Evolutionary conservation across 1,140 invertebrate species (phyloP).

Genomic region (Lysiphlebus fabarum): DNA sequence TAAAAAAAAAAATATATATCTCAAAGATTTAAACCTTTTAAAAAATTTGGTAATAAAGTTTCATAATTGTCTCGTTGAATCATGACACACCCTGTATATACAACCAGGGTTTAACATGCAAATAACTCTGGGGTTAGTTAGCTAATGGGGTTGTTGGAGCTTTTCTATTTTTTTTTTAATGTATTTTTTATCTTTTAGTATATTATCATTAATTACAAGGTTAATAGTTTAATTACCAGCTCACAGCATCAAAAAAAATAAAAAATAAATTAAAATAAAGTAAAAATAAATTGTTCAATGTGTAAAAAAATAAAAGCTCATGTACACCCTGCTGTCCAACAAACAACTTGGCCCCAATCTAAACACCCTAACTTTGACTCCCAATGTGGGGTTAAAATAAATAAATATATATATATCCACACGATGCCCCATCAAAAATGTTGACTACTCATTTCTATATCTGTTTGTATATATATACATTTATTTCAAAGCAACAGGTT

Average conservation of each 20-base stretch:
- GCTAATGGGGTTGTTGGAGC: slow-evolving; percentile 46
- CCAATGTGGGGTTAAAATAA: too few relatives aligned
- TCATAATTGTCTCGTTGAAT: slow-evolving; percentile 53
- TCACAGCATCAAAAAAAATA: slow-evolving; percentile 44
- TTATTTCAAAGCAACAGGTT: slow-evolving; percentile 25
- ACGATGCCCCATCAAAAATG: not conserved
- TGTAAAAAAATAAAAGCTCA: not conserved
- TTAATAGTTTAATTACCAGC: slow-evolving; percentile 55
- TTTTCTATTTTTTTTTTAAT: too few relatives aligned
- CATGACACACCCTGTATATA: slow-evolving; percentile 38
- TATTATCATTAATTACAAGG: slow-evolving; percentile 54
- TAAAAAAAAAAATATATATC: slow-evolving; percentile 36
- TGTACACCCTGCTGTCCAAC: too few relatives aligned
- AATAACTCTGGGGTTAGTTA: slow-evolving; percentile 56
- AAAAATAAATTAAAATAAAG: slow-evolving; percentile 8
- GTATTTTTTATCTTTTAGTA: too few relatives aligned
- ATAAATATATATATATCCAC: not conserved
- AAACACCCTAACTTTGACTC: too few relatives aligned
- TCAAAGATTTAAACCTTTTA: slow-evolving; percentile 52
- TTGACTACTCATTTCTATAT: slow-evolving; percentile 14
- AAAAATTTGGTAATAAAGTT: slow-evolving; percentile 51
- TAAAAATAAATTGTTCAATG: slow-evolving; percentile 1
- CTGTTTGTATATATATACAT: too few relatives aligned
- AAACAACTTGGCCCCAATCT: too few relatives aligned
- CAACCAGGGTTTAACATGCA: slow-evolving; percentile 45